Evolutionary conservation across 35 echinoderm and acorn worm genomes (phyloP), one percentile per base, ranked within the genome.

Genomic region (Antedon bifida): DNA sequence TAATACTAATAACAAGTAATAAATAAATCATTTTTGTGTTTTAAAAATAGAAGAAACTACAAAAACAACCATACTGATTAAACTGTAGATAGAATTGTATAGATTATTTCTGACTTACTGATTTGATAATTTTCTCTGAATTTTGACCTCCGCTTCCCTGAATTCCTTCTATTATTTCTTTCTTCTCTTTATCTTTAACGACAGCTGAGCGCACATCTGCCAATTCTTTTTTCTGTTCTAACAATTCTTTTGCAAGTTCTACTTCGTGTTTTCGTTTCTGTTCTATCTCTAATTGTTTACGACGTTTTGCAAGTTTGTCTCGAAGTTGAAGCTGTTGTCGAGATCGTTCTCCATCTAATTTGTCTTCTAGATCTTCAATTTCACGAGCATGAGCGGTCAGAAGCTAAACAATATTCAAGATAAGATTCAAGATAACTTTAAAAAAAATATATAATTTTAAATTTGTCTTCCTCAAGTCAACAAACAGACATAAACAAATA

Each of bases 141-240:
- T 90, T 90, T 31, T 83, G 87, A 28, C 77, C 78, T 23, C 94
- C 94, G 73, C 81, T 77, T 33, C 85, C 83, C 76, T 90, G 85
- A 1, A 97, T 92, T 33, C 87, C 91, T 73, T 92, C 94, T 35
- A 86, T 83, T 84, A 97, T 97, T 45, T 89, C 94, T 36, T 92
- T 87, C 13, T 83, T 45, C 73, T 92, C 94, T 30, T 83, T 88
- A 34, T 97, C 85, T 86, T 91, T 97, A 19, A 92, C 81, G 36
- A 92, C 82, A 39, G 84, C 79, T 30, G 90, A 89, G 77, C 86
- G 89, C 30, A 92, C 86, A 28, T 92, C 94, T 19, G 83, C 85
- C 77, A 92, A 73, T 74, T 97, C 94, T 82, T 92, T 97, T 88
- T 92, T 92, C 74, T 97, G 94, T 81, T 92, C 94, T 1, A 97